Evolutionary conservation across 2,797 vertebrate species (phyloP).

Genomic region (Atherinosoma microstoma): DNA sequence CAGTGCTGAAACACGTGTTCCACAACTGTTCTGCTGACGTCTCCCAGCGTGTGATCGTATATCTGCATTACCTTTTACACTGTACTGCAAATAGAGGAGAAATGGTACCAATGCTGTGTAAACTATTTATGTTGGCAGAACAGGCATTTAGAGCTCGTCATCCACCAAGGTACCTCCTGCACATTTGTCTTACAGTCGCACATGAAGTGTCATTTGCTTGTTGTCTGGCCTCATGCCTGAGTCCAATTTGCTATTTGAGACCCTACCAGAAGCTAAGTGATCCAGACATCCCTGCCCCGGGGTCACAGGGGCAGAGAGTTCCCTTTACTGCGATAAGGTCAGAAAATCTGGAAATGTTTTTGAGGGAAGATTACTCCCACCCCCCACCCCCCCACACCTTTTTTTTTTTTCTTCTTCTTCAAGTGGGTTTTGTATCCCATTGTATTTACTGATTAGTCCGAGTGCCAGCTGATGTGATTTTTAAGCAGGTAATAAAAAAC

Average conservation of each 20-base stretch:
- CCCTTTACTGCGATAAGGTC: neutral
- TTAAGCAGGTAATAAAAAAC: no score
- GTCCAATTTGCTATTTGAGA: constrained; percentile 15
- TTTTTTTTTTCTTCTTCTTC: neutral
- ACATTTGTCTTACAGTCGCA: neutral
- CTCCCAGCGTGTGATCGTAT: neutral
- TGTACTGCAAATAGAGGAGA: neutral
- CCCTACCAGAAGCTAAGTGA: constrained; percentile 11
- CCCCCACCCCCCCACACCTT: no score
- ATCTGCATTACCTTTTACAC: neutral
- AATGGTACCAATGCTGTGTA: neutral
- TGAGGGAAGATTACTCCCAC: neutral
- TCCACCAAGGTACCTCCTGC: neutral
- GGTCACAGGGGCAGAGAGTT: constrained; percentile 6
- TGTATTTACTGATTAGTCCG: neutral
- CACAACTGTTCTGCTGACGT: constrained; percentile 2
- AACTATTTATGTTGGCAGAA: constrained; percentile 2
- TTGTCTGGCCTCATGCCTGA: constrained; percentile 19
- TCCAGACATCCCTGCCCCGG: constrained; percentile 14
- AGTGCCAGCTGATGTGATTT: neutral
- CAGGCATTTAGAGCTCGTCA: neutral
- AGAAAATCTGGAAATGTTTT: constrained; percentile 20
- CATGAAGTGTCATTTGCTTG: constrained; percentile 1
- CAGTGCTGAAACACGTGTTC: constrained; percentile 10
- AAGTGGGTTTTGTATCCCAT: neutral